Evolutionary conservation across 2,797 vertebrate genomes (phyloP).

Genomic region (Gouania willdenowi): DNA sequence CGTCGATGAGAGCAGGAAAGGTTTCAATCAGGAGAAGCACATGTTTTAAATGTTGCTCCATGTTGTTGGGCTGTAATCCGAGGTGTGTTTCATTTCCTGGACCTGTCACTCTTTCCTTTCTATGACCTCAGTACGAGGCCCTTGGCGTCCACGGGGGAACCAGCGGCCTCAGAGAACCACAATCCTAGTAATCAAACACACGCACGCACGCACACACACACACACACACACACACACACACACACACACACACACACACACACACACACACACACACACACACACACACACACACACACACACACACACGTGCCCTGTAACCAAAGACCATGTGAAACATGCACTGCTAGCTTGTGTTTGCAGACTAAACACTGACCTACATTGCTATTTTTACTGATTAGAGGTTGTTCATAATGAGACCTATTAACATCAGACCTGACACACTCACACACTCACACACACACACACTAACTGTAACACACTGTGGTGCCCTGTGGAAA

Average conservation of each 20-base stretch:
- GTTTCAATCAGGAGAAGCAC: conserved; percentile 51
- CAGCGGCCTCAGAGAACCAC: conserved; percentile 43
- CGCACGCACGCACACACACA: not conserved
- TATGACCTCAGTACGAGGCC: conserved; percentile 54
- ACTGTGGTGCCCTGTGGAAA: not conserved
- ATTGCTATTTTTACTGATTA: conserved; percentile 65
- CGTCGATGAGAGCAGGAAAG: conserved; percentile 9
- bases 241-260: not conserved
- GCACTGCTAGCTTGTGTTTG: conserved; percentile 13
- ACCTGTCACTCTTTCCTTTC: conserved; percentile 53
- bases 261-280: not conserved
- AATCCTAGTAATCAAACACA: too few relatives aligned
- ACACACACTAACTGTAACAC: conserved; percentile 6
- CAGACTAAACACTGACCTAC: conserved; percentile 60
- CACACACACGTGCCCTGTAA: conserved; percentile 29
- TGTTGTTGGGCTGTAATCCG: conserved; percentile 60
- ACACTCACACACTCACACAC: conserved; percentile 3
- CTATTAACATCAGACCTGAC: conserved; percentile 42
- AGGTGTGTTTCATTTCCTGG: conserved; percentile 71
- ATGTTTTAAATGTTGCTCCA: conserved; percentile 53
- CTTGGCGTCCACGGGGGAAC: conserved; percentile 24
- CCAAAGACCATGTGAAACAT: conserved; percentile 15
- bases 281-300: not conserved
- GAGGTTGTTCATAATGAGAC: conserved; percentile 54
- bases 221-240: not conserved